Evolutionary conservation across 2,113 vertebrate genomes (phyloP), one percentile per base, ranked within the genome.

Genomic region (Nesogale talazaci): DNA sequence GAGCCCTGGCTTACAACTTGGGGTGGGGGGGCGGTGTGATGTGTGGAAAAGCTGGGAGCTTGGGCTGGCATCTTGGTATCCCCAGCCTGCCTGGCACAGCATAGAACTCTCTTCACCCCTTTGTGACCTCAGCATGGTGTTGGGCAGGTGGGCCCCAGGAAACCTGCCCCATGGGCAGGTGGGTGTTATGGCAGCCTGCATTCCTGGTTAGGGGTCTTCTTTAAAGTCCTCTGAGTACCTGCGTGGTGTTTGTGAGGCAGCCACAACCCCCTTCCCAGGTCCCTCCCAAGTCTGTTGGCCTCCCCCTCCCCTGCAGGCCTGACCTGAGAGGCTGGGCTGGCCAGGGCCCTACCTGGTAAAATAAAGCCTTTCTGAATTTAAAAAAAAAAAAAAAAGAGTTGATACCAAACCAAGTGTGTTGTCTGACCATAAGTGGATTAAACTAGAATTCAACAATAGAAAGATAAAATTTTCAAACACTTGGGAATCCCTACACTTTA

Each of bases 371-470:
- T 65, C 63, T 65, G 63, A 65, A 25, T 65, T n/a, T n/a, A n/a
- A n/a, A n/a, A n/a, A n/a, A n/a, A n/a, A n/a, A n/a, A n/a, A n/a
- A n/a, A n/a, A 81, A 91, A 74, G 23, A 70, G 42, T 6, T 83
- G 27, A 46, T 19, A 79, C 83, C 36, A 52, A 34, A 72, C 74
- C 78, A 92, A 90, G 9, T 59, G 80, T 83, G 12, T 36, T 80
- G 23, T 83, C 38, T 94, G 36, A 72, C 82, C 25, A 61, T 52
- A 78, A 38, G 67, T 23, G 65, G 86, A 83, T 52, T 16, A 92
- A 89, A 59, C 63, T 40, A 76, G 36, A 83, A 88, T 80, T 80
- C 34, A 80, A 40, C 40, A 89, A 88, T 25, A 76, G 31, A 78
- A 88, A 74, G 38, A 65, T 61, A 81, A 87, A 80, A 40, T 81